Base-by-base conservation (phyloP, 1,140 invertebrate genomes). In the Periplaneta americana region DNA sequence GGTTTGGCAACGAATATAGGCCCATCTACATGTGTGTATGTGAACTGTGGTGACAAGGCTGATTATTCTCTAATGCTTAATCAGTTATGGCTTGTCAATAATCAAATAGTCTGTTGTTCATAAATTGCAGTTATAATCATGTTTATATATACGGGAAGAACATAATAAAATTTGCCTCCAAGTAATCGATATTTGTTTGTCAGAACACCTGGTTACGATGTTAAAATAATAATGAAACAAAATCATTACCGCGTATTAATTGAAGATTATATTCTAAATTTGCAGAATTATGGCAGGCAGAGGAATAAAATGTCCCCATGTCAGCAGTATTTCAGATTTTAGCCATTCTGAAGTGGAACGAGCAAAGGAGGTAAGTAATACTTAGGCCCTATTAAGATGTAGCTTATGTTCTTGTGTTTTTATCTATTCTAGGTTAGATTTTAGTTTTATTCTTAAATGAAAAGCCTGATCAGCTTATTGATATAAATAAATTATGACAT, bases 241-340 rank as follows among this genome's bases (percentile, higher is more conserved):
- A n/a, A n/a, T n/a, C n/a, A n/a, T n/a, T n/a, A n/a, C n/a, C n/a
- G n/a, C n/a, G n/a, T n/a, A 15, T 18, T 48, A 66, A 3, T n/a
- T 66, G 22, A n/a, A 66, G 6, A 66, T 66, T 66, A 66, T 6
- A 22, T 0, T 48, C 48, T 2, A n/a, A 11, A 5, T 9, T 66
- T 28, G n/a, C 48, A 66, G 48, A 66, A n/a, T n/a, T 66, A 78
- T 78, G 77, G 39, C 77, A 39, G 35, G 35, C 28, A 78, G 77
- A 39, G 77, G 35, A 36, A 37, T 28, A 28, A 80, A 66, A 36
- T 80, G 80, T 34, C 80, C 80, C 31, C 80, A 80, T 75, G 31
- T 80, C 34, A 75, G 9, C 15, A 34, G 28, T 18, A 35, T 80
- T 34, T 36, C 34, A 2, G 80, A 80, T 32, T 75, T 48, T 15